Base-by-base conservation (phyloP, 2,888 invertebrate genomes). In the Sinelater perroti region DNA sequence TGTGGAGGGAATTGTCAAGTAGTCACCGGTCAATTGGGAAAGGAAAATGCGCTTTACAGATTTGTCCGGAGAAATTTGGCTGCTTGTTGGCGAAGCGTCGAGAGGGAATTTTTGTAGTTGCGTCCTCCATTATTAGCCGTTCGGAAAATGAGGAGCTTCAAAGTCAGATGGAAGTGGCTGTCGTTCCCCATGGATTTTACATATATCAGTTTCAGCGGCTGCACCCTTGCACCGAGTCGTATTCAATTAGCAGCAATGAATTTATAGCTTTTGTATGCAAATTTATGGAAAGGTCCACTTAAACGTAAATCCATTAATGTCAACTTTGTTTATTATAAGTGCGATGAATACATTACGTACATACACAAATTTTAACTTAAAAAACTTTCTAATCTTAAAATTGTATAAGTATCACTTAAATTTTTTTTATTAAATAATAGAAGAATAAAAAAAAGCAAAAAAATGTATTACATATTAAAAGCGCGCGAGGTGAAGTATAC, bases 161-260 rank as follows among this genome's bases (percentile, higher is more conserved):
- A 20, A 33, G 13, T 13, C 18, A 11, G 20, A 21, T 14, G 33
- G 24, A 35, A 51, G 40, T 10, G 46, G 8, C 18, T 3, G 24
- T 21, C 10, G n/a, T 13, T 42, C 53, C 13, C 40, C 33, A 57
- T 57, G 33, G 46, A 49, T 52, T 53, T 42, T 38, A 42, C 58
- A 58, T 58, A 58, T 53, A 58, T 58, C 58, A 58, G 53, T 58
- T 58, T 47, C 53, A 35, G 40, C 40, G 36, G 33, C 58, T 47
- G 42, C 57, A 52, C 52, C 57, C 52, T 58, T 60, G 60, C 62
- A 68, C 59, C 66, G 65, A 66, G 66, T 67, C 67, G 67, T 66
- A 70, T 70, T 70, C 71, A 71, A 72, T 72, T 72, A 72, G 63
- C 60, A 64, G 68, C 67, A 69, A 70, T 70, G 67, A 71, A 72